phyloP scores from a whole-genome alignment of 2,888 invertebrate genomes.

The Germaria angustata region DNA sequence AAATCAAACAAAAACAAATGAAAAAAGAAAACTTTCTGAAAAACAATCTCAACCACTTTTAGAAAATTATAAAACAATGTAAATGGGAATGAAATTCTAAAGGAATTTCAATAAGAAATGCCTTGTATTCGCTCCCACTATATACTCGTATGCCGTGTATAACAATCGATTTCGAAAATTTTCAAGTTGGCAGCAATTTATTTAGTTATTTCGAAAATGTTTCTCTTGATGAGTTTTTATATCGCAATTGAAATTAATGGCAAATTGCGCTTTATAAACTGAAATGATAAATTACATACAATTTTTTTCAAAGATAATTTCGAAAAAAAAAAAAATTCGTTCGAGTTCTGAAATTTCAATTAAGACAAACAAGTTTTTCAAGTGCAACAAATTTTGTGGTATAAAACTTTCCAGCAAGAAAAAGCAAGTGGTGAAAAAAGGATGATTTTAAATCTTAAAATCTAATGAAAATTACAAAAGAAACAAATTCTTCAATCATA shows the following conservation, averaged over 20 bases:
- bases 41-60: not conserved
- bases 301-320: constrained; percentile 3
- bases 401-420: too few species aligned
- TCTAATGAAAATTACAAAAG: too few species aligned
- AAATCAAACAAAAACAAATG: constrained; percentile 14
- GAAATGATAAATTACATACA: constrained; percentile 47
- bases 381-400: too few species aligned
- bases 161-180: constrained; percentile 8
- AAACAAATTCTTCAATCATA: too few species aligned
- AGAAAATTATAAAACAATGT: constrained; percentile 25
- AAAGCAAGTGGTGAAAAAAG: too few species aligned
- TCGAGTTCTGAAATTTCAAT: not conserved
- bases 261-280: constrained; percentile 48
- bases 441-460: too few species aligned
- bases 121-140: constrained; percentile 21
- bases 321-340: constrained; percentile 5
- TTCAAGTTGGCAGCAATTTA: constrained; percentile 57
- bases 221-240: not conserved
- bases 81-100: constrained; percentile 11
- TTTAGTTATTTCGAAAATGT: constrained; percentile 32
- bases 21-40: not conserved
- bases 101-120: constrained; percentile 11
- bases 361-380: not conserved
- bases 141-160: not conserved
- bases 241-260: constrained; percentile 21